A percentile compares a stretch with the other conserved stretches of the same genome.
Conservation (phyloP, 2,888 invertebrate genomes). For the Archips crataeganus region DNA sequence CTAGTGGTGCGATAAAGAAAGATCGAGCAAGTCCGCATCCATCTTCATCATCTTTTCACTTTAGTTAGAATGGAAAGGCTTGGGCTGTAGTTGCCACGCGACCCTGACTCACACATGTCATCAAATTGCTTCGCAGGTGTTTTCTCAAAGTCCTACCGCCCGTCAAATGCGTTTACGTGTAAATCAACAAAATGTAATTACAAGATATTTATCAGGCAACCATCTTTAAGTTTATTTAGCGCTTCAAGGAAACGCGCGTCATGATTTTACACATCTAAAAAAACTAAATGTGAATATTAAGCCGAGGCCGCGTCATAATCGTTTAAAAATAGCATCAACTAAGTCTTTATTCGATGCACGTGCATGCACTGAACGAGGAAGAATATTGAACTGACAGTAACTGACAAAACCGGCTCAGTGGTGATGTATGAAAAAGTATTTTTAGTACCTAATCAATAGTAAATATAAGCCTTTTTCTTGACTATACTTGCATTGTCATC, state of each 20-base stretch:
- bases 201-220: slow-evolving; percentile 9
- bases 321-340: slow-evolving; percentile 33
- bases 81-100: too few species aligned
- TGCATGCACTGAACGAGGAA: slow-evolving; percentile 22
- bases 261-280: slow-evolving; percentile 17
- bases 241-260: slow-evolving; percentile 3
- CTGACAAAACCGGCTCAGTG: not conserved
- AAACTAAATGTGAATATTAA: slow-evolving; percentile 24
- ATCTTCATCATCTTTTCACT: too few species aligned
- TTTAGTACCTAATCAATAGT: not conserved
- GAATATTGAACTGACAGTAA: not conserved
- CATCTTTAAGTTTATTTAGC: slow-evolving; percentile 3
- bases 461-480: too few species aligned
- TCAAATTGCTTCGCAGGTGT: too few species aligned
- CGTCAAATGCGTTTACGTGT: not conserved
- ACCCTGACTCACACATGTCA: too few species aligned
- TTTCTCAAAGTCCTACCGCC: too few species aligned
- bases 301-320: slow-evolving; percentile 27
- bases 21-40: too few species aligned
- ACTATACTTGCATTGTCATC: too few species aligned
- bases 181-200: not conserved
- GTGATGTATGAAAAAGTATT: not conserved
- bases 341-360: slow-evolving; percentile 38
- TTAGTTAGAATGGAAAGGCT: too few species aligned
- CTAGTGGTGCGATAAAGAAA: too few species aligned